A percentile compares a stretch with the other conserved stretches of the same genome.
phyloP scores from a whole-genome alignment of 2,888 invertebrate species.

The Catocala fraxini region DNA sequence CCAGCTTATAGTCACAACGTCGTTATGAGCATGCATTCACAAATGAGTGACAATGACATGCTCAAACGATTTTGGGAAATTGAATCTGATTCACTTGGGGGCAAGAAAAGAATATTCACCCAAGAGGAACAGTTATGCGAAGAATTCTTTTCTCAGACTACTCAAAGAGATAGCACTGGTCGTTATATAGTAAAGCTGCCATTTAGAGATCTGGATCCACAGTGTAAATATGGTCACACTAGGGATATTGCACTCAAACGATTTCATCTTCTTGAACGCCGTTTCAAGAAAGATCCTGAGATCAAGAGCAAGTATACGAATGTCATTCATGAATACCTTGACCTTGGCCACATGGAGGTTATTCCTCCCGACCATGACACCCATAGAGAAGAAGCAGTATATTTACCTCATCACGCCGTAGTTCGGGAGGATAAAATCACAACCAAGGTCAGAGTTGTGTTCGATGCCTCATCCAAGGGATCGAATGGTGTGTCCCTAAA shows the following conservation, averaged over 20 bases:
- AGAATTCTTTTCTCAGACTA: conserved; percentile 23
- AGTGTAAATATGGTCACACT: conserved; percentile 7
- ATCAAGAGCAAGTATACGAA: conserved; percentile 15
- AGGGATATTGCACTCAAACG: conserved; percentile 5
- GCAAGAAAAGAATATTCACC: conserved; percentile 20
- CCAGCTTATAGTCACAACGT: conserved; percentile 11
- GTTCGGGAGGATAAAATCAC: conserved; percentile 29
- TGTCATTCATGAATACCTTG: conserved; percentile 29
- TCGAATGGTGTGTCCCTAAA: conserved; percentile 11
- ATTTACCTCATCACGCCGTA: conserved; percentile 20
- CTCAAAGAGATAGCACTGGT: conserved; percentile 26
- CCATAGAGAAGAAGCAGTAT: conserved; percentile 3
- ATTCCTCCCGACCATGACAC: conserved; percentile 1
- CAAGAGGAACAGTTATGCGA: conserved; percentile 40
- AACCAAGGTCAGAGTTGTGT: conserved; percentile 46
- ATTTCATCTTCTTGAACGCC: conserved; percentile 13
- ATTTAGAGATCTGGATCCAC: conserved; percentile 20
- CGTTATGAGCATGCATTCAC: conserved; percentile 20
- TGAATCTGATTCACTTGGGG: conserved; percentile 31
- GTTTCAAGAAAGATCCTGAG: neutral
- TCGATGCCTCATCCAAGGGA: conserved; percentile 32
- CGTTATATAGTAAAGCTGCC: conserved; percentile 40
- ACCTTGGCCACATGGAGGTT: conserved; percentile 25
- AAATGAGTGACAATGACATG: conserved; percentile 24
- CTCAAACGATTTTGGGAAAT: conserved; percentile 44